phyloP scores from a whole-genome alignment of 1,140 invertebrate genomes.

The Harlomillsia oculata region DNA sequence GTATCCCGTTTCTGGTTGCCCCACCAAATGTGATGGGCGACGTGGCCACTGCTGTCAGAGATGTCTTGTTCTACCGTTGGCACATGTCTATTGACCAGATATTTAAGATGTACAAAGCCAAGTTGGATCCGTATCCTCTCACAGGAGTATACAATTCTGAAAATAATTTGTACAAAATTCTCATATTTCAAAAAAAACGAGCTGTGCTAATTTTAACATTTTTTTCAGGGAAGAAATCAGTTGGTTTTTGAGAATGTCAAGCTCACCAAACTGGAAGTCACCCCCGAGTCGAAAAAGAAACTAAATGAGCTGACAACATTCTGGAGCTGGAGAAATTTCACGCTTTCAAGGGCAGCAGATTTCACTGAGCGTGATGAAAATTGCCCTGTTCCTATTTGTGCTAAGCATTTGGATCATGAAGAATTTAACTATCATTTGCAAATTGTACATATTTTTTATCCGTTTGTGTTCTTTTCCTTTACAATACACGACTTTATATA shows the following conservation, averaged over 20 bases:
- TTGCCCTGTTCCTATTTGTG: constrained; percentile 2
- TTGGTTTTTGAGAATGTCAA: background rate
- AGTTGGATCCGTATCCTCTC: constrained; percentile 1
- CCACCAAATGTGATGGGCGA: constrained; percentile 1
- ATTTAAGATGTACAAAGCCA: background rate
- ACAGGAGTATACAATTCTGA: background rate
- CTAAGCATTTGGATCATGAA: constrained; percentile 13
- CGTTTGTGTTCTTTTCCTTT: background rate
- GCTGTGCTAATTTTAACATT: background rate
- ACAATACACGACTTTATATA: too few relatives aligned
- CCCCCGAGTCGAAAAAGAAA: background rate
- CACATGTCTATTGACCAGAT: constrained; percentile 1
- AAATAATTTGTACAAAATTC: too few relatives aligned
- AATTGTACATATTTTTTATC: background rate
- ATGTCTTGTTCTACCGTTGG: background rate
- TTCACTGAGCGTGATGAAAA: background rate
- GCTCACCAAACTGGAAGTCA: background rate
- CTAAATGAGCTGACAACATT: constrained; percentile 2
- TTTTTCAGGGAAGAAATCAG: constrained; percentile 7
- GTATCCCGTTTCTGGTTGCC: background rate
- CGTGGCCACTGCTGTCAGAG: background rate
- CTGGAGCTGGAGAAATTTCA: background rate
- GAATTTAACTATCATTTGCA: constrained; percentile 10
- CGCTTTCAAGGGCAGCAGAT: background rate
- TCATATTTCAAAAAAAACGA: background rate